These are phyloP conservation scores for Lordiphosa collinella DNA, from an alignment of 1,140 invertebrate species.

Conservation along the genomic window DNA sequence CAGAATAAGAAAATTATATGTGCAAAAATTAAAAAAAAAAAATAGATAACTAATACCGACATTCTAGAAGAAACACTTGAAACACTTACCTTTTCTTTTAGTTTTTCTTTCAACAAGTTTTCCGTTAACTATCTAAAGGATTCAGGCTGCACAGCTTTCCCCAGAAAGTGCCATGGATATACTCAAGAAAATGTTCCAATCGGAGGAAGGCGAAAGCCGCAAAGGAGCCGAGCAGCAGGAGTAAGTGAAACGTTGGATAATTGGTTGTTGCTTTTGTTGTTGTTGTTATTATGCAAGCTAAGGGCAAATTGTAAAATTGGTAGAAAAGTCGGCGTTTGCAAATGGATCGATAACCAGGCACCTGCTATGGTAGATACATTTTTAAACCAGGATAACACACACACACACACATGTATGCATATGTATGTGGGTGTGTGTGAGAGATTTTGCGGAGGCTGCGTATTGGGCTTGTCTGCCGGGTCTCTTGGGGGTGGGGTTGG, in stretches of 20 bases:
- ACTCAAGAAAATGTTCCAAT: conserved; percentile 76
- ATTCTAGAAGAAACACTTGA: not conserved
- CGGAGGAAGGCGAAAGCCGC: conserved; percentile 29
- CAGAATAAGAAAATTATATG: conserved; percentile 1
- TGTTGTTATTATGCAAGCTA: conserved; percentile 14
- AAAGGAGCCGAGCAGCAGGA: conserved; percentile 55
- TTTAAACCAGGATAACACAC: conserved; percentile 57
- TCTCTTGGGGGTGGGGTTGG: conserved; percentile 4
- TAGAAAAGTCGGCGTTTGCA: conserved; percentile 32
- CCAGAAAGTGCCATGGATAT: conserved; percentile 57
- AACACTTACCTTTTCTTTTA: conserved; percentile 63
- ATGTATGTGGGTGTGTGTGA: conserved; percentile 24
- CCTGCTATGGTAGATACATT: conserved; percentile 72
- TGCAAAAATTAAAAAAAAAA: not conserved
- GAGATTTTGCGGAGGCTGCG: conserved; percentile 57
- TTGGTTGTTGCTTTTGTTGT: not conserved
- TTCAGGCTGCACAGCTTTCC: not conserved
- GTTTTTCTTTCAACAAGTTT: conserved; percentile 51
- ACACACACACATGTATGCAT: conserved; percentile 20
- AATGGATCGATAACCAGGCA: conserved; percentile 54
- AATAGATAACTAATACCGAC: conserved; percentile 2
- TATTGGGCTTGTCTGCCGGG: conserved; percentile 31
- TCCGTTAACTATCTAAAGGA: conserved; percentile 34
- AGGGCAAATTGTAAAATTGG: not conserved
- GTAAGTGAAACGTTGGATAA: conserved; percentile 42